Evolutionary conservation across 1,140 invertebrate genomes (phyloP).

Genomic region (Aphidius ervi): DNA sequence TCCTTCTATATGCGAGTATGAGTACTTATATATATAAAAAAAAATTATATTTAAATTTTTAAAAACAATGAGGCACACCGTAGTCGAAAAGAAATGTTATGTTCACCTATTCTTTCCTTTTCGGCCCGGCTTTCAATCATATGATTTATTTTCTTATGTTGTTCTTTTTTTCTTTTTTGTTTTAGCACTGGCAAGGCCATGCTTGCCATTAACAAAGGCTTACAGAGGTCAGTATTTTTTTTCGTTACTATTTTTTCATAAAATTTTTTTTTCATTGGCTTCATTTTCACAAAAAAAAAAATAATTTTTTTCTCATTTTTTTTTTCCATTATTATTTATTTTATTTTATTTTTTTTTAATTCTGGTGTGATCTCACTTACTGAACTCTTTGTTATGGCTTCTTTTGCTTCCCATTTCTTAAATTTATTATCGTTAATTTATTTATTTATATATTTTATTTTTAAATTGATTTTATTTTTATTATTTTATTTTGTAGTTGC

Average conservation of each 20-base stretch:
- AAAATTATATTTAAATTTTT: conserved; percentile 13
- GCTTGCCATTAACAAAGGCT: conserved; percentile 84
- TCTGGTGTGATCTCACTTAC: not conserved
- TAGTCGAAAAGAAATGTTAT: conserved; percentile 21
- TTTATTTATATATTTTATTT: too few relatives aligned
- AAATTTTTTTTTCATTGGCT: conserved; percentile 17
- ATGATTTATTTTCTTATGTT: conserved; percentile 49
- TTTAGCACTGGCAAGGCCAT: conserved; percentile 75
- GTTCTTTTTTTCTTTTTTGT: conserved; percentile 60
- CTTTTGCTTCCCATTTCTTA: too few relatives aligned
- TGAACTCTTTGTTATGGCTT: too few relatives aligned
- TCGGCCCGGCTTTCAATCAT: conserved; percentile 28
- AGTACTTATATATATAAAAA: conserved; percentile 16
- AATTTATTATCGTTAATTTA: too few relatives aligned
- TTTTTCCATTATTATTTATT: not conserved
- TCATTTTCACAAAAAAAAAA: conserved; percentile 1
- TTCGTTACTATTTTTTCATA: conserved; percentile 28
- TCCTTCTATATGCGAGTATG: conserved; percentile 17
- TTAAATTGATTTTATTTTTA: too few relatives aligned
- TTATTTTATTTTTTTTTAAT: not conserved
- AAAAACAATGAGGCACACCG: conserved; percentile 4
- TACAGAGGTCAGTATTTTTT: conserved; percentile 74
- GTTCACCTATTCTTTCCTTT: conserved; percentile 34
- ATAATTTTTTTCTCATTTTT: conserved; percentile 4
- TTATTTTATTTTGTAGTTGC: not conserved